Evolutionary conservation across 2,888 invertebrate genomes (phyloP), one percentile per base, ranked within the genome.

Genomic region (Mystacides longicornis): DNA sequence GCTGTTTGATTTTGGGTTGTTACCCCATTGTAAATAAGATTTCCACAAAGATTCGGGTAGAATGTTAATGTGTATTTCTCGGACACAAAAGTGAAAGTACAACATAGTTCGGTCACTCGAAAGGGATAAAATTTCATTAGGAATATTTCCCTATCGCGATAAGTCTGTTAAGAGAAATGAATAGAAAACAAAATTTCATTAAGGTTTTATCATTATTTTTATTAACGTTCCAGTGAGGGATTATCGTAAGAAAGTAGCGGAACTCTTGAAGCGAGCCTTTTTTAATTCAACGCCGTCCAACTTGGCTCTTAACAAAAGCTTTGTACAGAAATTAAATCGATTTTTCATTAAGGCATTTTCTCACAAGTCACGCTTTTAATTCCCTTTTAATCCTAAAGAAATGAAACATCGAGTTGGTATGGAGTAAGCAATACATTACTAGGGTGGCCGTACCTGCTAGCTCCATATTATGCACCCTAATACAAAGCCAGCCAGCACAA

Each of bases 1-100:
- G 49, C 33, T 48, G 16, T 23, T 49, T 54, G 55, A 55, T 50
- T 55, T 37, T 50, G 47, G 51, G 48, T 18, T 46, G n/a, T n/a
- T 16, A 14, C 16, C 16, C 4, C 16, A 37, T 14, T n/a, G 37
- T 37, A 37, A 37, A 37, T 37, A 37, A 37, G 37, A 37, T 37
- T 37, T 37, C 37, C 37, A 7, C 37, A 37, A 37, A 37, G 37
- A 37, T 37, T 37, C 37, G 37, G 37, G 16, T 37, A 45, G 45
- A 45, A 45, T 45, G 21, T 19, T 45, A 37, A 37, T 37, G 37
- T 37, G 11, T 11, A 11, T 7, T 37, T 7, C 31, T 31, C 31
- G 7, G 31, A 31, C 14, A 14, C 31, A 9, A 31, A 31, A 9
- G 31, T 31, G 31, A 31, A 31, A 31, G 14, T 14, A 31, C 9